These are phyloP conservation scores for Mythimna pallens DNA, from an alignment of 2,888 invertebrate species.

Conservation along the genomic window DNA sequence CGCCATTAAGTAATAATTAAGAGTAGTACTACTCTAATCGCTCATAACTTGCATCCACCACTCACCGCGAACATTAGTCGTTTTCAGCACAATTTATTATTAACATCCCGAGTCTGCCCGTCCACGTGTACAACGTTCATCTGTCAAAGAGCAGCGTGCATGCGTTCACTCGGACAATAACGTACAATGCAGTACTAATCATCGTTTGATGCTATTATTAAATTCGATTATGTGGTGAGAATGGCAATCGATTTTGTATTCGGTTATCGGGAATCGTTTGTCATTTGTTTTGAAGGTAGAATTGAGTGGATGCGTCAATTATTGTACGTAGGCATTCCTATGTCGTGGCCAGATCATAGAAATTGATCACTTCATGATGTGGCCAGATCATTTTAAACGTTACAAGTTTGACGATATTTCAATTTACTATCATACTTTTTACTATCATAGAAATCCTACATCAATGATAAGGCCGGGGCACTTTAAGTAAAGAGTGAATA, in stretches of 20 bases:
- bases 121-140: slow-evolving; percentile 69
- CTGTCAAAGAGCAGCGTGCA: slow-evolving; percentile 66
- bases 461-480: too few relatives aligned
- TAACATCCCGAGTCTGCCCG: slow-evolving; percentile 65
- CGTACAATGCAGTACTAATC: slow-evolving; percentile 47
- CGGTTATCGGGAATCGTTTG: slow-evolving; percentile 20
- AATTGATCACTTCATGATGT: too few relatives aligned
- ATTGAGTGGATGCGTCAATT: slow-evolving; percentile 1
- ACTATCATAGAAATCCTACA: too few relatives aligned
- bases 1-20: too few relatives aligned
- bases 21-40: neutral
- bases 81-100: slow-evolving; percentile 70
- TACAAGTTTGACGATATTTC: too few relatives aligned
- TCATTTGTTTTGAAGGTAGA: slow-evolving; percentile 19
- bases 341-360: too few relatives aligned
- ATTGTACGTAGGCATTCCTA: too few relatives aligned
- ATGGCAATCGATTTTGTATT: slow-evolving; percentile 31
- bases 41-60: slow-evolving; percentile 24
- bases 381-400: too few relatives aligned
- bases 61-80: slow-evolving; percentile 57
- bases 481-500: too few relatives aligned
- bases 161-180: slow-evolving; percentile 46
- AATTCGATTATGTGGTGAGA: slow-evolving; percentile 44
- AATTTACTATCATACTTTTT: too few relatives aligned
- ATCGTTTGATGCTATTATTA: slow-evolving; percentile 53